These are phyloP conservation scores for Henricia sp. DNA, from an alignment of 53 echinoderm and acorn worm genomes.

Conservation along the genomic window DNA sequence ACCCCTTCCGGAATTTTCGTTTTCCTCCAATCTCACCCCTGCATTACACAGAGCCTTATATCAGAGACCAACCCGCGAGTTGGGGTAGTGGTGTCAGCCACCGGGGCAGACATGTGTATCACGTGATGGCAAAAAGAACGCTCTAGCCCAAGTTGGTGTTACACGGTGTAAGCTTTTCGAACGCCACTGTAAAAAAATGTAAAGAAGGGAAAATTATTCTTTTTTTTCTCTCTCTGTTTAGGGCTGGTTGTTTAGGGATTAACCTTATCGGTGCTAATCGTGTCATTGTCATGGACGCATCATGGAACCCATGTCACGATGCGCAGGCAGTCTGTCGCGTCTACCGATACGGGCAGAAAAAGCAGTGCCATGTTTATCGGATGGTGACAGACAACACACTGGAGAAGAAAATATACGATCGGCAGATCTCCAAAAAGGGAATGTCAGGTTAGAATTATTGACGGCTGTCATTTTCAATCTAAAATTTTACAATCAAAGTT, in stretches of 20 bases:
- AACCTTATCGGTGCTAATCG: slow-evolving; percentile 98
- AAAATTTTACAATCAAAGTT: no score
- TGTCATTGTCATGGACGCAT: slow-evolving; percentile 97
- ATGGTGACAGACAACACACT: slow-evolving; percentile 97
- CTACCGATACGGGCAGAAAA: slow-evolving; percentile 94
- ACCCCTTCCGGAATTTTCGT: no score
- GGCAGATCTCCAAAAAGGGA: slow-evolving; percentile 99
- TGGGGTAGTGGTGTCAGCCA: no score
- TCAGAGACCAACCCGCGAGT: no score
- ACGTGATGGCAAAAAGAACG: no score
- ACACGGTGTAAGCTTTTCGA: no score
- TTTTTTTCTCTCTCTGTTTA: not conserved
- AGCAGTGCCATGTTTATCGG: slow-evolving; percentile 87
- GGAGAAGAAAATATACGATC: slow-evolving; percentile 98
- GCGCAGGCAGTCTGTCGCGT: slow-evolving; percentile 99
- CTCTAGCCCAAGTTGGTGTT: no score
- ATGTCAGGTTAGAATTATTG: slow-evolving; percentile 81
- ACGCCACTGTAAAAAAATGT: no score
- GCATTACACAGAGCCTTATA: no score
- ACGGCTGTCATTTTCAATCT: no score
- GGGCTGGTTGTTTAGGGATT: slow-evolving; percentile 92
- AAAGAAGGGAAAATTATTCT: not conserved
- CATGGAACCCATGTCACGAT: slow-evolving; percentile 99
- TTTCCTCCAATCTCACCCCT: no score
- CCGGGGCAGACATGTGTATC: no score